Evolutionary conservation across 2,797 vertebrate species (phyloP), one percentile per base, ranked within the genome.

Genomic region (Taeniopygia guttata): DNA sequence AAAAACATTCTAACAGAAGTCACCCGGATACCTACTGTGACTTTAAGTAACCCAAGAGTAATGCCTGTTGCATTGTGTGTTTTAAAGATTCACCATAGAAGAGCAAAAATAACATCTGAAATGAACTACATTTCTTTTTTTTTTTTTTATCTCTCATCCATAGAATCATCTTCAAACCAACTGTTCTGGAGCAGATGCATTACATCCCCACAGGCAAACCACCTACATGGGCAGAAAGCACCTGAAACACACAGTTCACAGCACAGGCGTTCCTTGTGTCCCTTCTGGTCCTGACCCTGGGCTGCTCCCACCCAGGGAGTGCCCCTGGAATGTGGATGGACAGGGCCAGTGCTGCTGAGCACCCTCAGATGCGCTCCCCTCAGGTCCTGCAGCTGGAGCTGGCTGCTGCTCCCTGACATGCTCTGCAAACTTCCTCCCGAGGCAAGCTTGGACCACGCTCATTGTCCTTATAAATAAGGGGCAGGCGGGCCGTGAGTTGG

Each of bases 391-490:
- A 60, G 45, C 1, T 63, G 40, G 4, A 27, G 43, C 36, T 79
- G 38, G 2, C 38, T 52, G 40, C 9, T 23, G 43, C 36, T 64
- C 62, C 30, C 32, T 6, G 16, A 2, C 20, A 18, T 5, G 13
- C 27, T 17, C 60, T 46, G 46, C 38, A 16, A 42, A 54, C 8
- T 26, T 15, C 23, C n/a, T 59, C n/a, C 52, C 36, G 4, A 0
- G 1, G 29, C 30, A 42, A 42, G 69, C 26, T 1, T 6, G 52
- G n/a, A 48, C 26, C 27, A 2, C 8, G 43, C 25, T 12, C 26
- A 3, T 9, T 5, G 17, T 29, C 48, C 40, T 4, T 1, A 2
- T 0, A 17, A 3, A 0, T 1, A 9, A 23, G 6, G 26, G 34
- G 16, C 45, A 68, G 38, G 13, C 60, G 21, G 21, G n/a, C 66